Conservation (phyloP, 2,113 vertebrate genomes). For the Salvelinus sp. region DNA sequence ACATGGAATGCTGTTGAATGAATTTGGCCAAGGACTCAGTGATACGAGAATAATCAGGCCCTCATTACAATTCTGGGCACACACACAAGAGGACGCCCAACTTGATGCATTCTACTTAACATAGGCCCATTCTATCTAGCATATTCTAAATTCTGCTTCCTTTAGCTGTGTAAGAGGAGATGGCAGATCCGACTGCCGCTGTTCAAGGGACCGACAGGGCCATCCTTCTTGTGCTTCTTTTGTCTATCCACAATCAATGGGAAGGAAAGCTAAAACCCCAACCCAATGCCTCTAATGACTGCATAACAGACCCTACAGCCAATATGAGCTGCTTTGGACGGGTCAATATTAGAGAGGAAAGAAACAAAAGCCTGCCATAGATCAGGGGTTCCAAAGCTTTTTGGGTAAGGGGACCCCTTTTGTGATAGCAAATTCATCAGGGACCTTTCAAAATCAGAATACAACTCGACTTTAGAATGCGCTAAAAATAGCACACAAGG, state of each 20-base stretch:
- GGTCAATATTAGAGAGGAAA: neutral
- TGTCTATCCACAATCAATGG: conserved; percentile 37
- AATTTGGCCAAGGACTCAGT: conserved; percentile 23
- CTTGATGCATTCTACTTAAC: neutral
- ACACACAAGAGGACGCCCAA: conserved; percentile 34
- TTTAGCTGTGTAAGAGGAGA: neutral
- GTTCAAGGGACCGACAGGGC: neutral
- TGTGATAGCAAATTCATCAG: no score
- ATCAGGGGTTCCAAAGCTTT: neutral
- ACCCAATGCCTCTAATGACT: conserved; percentile 36
- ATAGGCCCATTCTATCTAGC: neutral
- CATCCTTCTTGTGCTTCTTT: conserved; percentile 10
- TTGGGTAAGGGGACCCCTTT: no score
- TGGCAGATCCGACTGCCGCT: neutral
- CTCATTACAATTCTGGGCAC: conserved; percentile 59
- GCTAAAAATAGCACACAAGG: no score
- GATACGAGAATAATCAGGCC: conserved; percentile 59
- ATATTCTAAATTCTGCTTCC: neutral
- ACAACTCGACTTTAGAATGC: neutral
- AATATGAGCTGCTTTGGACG: neutral
- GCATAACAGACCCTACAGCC: conserved; percentile 38
- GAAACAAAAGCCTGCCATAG: conserved; percentile 1
- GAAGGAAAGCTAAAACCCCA: conserved; percentile 26
- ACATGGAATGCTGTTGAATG: neutral
- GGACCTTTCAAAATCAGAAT: no score